A percentile compares a stretch with the other conserved stretches of the same genome.
phyloP scores from a whole-genome alignment of 2,113 vertebrate species.

The Calidris pugnax region DNA sequence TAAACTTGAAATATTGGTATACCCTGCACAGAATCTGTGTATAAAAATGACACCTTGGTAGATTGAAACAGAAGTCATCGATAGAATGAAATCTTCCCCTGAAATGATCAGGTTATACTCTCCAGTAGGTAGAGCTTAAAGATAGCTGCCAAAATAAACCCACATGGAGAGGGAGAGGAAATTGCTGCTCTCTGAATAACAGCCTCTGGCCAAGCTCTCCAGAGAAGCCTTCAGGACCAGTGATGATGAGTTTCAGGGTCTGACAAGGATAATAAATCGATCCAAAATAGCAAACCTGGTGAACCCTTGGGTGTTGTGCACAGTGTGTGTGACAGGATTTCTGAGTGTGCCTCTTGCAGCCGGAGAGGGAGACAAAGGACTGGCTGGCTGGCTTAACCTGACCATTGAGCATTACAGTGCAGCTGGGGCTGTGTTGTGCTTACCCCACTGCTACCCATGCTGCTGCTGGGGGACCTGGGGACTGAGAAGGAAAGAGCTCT shows the following conservation, averaged over 20 bases:
- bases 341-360: rapidly evolving
- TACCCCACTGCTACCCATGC: no score
- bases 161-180: background rate
- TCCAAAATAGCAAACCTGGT: background rate
- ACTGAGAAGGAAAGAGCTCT: background rate
- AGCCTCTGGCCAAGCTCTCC: background rate
- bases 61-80: background rate
- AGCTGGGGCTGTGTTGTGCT: background rate
- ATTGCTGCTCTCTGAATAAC: background rate
- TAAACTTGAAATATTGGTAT: background rate
- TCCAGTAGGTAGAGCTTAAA: background rate
- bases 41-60: background rate
- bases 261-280: conserved; percentile 18
- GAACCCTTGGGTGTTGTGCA: background rate
- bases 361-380: background rate
- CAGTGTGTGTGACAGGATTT: background rate
- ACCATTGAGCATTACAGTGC: rapidly evolving
- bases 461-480: background rate
- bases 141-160: background rate
- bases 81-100: background rate
- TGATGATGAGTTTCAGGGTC: background rate
- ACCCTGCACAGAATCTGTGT: background rate
- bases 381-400: background rate
- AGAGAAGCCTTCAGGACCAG: background rate
- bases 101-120: background rate